A percentile compares a stretch with the other conserved stretches of the same genome.
phyloP scores from a whole-genome alignment of 2,113 vertebrate genomes.

The Prietella phreatophila region DNA sequence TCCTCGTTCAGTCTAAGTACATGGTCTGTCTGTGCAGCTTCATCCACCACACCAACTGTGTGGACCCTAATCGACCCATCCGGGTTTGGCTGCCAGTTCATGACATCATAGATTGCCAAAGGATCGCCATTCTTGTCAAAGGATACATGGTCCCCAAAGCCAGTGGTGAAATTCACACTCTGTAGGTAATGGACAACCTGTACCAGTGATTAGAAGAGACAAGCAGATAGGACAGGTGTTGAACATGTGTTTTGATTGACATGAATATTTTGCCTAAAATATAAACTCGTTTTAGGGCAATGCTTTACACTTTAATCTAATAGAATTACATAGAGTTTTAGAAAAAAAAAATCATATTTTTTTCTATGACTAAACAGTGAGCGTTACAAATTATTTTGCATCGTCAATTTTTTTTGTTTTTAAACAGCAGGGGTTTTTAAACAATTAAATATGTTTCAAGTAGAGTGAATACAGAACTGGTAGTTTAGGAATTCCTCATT shows the following conservation, averaged over 20 bases:
- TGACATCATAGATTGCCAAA: slow-evolving; percentile 70
- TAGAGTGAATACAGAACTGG: neutral
- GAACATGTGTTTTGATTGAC: neutral
- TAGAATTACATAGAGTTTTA: neutral
- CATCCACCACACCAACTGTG: slow-evolving; percentile 64
- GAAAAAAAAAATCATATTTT: neutral
- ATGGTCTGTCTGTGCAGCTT: slow-evolving; percentile 50
- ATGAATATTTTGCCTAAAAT: neutral
- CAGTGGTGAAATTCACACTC: slow-evolving; percentile 66
- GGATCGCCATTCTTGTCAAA: slow-evolving; percentile 73
- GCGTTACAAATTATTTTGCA: neutral
- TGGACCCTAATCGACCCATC: slow-evolving; percentile 56
- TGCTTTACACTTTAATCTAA: neutral
- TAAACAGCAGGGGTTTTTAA: neutral
- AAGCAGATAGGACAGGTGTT: neutral
- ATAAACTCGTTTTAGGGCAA: neutral
- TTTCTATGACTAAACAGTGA: neutral
- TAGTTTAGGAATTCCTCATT: neutral
- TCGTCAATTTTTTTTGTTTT: neutral
- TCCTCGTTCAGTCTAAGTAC: slow-evolving; percentile 63
- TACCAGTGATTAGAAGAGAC: neutral
- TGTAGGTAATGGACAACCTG: slow-evolving; percentile 67
- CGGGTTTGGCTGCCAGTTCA: slow-evolving; percentile 67
- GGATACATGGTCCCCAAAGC: slow-evolving; percentile 67
- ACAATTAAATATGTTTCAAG: neutral